phyloP scores from a whole-genome alignment of 2,888 invertebrate species.

The Leptarthrus brevirostris region DNA sequence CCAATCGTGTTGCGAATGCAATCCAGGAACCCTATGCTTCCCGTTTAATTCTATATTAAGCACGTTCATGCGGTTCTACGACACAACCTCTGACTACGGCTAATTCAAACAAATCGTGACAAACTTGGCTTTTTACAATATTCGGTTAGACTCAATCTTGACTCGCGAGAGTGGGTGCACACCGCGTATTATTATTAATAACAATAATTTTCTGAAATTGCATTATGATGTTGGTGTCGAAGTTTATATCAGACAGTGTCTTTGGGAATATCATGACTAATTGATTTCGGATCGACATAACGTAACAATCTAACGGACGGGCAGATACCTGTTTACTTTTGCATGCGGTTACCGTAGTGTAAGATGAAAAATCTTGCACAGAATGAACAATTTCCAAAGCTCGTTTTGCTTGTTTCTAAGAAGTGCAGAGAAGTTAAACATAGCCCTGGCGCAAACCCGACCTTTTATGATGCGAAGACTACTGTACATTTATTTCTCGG shows the following conservation, averaged over 20 bases:
- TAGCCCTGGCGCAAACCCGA: constrained; percentile 5
- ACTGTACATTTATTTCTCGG: background rate
- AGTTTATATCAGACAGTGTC: constrained; percentile 2
- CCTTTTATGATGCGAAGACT: background rate
- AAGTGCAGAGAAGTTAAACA: background rate
- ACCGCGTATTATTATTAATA: constrained; percentile 29
- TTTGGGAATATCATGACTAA: constrained; percentile 19
- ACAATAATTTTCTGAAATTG: constrained; percentile 10
- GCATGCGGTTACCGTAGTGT: constrained; percentile 10
- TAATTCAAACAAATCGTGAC: constrained; percentile 42
- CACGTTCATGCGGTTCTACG: background rate
- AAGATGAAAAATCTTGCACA: background rate
- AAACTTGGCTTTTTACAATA: constrained; percentile 17
- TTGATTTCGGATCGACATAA: constrained; percentile 31
- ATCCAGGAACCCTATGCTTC: background rate
- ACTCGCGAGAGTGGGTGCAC: background rate
- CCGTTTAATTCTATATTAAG: constrained; percentile 16
- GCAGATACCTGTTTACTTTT: constrained; percentile 18
- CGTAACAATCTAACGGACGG: constrained; percentile 30
- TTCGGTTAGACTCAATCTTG: background rate
- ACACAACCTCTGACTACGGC: background rate
- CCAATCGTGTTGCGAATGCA: background rate
- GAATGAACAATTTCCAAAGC: background rate
- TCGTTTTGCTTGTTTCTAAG: constrained; percentile 32
- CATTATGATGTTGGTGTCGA: constrained; percentile 39